Conservation (phyloP, 2,888 invertebrate genomes). For the Tiliacea aurago region DNA sequence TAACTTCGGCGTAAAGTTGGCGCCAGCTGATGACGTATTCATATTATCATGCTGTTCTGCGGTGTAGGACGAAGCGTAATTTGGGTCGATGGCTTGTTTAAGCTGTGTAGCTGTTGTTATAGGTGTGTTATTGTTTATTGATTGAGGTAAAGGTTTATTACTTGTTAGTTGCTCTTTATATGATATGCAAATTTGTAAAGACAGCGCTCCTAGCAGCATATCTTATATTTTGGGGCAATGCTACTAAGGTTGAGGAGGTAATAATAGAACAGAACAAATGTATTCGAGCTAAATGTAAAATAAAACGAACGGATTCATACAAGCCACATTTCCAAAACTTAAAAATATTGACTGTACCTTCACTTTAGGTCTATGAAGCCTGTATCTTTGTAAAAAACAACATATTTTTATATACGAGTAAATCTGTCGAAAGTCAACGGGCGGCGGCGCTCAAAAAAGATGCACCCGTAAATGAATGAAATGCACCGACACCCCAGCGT, state of each 20-base stretch:
- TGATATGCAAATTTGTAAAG: no score
- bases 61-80: slow-evolving; percentile 48
- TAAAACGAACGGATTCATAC: no score
- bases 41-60: slow-evolving; percentile 27
- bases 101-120: slow-evolving; percentile 17
- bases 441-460: neutral
- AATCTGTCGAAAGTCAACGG: neutral
- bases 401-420: neutral
- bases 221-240: no score
- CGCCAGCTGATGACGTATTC: slow-evolving; percentile 49
- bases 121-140: slow-evolving; percentile 10
- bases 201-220: no score
- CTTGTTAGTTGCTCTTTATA: neutral
- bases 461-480: no score
- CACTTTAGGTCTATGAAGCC: neutral
- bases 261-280: no score
- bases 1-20: slow-evolving; percentile 26
- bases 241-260: no score
- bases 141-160: neutral
- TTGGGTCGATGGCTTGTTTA: slow-evolving; percentile 30
- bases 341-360: neutral
- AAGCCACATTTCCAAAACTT: neutral
- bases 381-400: neutral
- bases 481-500: no score
- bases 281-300: no score